Evolutionary conservation across 64 coral and sea anemone genomes (phyloP).

Genomic region (Montipora capricornis): DNA sequence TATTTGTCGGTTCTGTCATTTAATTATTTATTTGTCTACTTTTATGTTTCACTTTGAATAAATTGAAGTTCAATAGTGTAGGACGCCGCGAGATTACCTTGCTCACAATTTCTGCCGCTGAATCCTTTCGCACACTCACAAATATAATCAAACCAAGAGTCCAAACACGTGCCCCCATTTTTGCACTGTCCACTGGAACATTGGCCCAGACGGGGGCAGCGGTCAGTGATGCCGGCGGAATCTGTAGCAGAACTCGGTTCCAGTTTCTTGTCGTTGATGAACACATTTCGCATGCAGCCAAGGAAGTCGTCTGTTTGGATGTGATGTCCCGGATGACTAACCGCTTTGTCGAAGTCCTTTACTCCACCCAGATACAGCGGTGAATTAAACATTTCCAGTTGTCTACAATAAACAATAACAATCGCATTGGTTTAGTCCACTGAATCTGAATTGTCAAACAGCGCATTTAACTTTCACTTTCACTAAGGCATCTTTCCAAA

Average conservation of each 20-base stretch:
- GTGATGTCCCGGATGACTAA: constrained; percentile 66
- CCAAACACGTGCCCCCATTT: constrained; percentile 82
- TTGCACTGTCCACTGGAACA: constrained; percentile 60
- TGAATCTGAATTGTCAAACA: no score
- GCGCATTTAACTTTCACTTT: no score
- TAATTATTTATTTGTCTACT: no score
- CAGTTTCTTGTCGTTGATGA: constrained; percentile 72
- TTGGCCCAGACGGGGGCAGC: constrained; percentile 64
- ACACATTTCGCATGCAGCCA: constrained; percentile 92
- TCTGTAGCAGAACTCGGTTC: constrained; percentile 20
- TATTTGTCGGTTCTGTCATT: no score
- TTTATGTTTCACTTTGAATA: no score
- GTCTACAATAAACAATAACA: neutral
- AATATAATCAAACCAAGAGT: constrained; percentile 88
- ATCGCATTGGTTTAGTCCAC: no score
- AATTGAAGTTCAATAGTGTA: no score
- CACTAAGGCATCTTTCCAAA: no score
- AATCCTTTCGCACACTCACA: constrained; percentile 81
- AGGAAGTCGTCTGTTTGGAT: constrained; percentile 87
- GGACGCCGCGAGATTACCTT: constrained; percentile 46
- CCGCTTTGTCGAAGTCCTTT: constrained; percentile 64
- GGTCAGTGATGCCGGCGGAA: constrained; percentile 56
- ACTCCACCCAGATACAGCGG: constrained; percentile 90
- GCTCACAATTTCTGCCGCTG: constrained; percentile 81
- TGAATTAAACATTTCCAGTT: constrained; percentile 68